Evolutionary conservation across 2,797 vertebrate species (phyloP).

Genomic region (Ceyx erithaca): DNA sequence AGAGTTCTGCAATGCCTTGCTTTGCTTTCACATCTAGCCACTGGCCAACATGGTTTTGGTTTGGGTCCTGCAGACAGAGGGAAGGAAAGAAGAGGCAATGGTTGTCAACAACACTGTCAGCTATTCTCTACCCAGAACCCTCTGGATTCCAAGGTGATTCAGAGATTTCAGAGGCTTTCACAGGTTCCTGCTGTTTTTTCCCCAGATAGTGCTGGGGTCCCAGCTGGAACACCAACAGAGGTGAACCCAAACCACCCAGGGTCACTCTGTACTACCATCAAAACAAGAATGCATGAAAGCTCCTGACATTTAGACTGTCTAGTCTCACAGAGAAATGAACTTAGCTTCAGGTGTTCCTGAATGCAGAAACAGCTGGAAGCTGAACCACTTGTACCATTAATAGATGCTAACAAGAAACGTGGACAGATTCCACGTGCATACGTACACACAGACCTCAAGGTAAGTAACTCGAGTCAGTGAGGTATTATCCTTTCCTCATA

Average conservation of each 20-base stretch:
- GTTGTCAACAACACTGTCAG: background rate
- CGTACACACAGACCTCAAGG: background rate
- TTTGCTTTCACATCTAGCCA: conserved; percentile 70
- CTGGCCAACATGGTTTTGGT: conserved; percentile 61
- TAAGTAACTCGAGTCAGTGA: background rate
- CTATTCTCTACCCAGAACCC: background rate
- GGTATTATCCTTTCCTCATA: background rate
- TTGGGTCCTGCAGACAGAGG: conserved; percentile 52
- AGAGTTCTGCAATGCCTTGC: conserved; percentile 71
- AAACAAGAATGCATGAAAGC: background rate
- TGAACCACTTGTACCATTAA: background rate
- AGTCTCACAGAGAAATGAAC: background rate
- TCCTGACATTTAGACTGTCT: background rate
- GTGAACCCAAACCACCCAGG: background rate
- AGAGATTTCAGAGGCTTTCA: background rate
- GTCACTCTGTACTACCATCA: background rate
- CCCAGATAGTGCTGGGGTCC: background rate
- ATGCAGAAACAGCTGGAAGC: background rate
- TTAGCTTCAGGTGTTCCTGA: background rate
- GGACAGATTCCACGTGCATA: background rate
- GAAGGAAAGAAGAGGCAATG: background rate
- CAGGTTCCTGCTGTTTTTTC: background rate
- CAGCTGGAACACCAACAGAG: background rate
- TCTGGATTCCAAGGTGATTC: background rate
- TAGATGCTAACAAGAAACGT: background rate